phyloP scores from a whole-genome alignment of 2,888 invertebrate genomes.

The Caenorhabditis sp. region DNA sequence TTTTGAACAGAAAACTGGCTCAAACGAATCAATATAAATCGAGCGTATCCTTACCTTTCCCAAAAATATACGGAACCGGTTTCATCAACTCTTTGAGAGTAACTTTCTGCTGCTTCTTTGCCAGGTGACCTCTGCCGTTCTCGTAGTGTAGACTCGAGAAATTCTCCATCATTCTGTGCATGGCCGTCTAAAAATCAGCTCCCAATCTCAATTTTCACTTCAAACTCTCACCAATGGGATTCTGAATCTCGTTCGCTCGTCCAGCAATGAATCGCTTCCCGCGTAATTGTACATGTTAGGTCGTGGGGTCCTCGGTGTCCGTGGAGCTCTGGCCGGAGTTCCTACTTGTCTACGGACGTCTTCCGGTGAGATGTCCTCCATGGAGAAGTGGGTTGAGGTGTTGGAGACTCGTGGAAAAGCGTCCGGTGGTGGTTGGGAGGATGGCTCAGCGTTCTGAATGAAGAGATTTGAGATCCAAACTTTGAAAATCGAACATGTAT shows the following conservation, averaged over 20 bases:
- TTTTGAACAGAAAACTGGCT: too few relatives aligned
- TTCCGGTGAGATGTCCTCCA: too few relatives aligned
- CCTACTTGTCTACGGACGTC: too few relatives aligned
- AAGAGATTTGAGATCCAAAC: too few relatives aligned
- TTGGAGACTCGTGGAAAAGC: too few relatives aligned
- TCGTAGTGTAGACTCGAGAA: conserved; percentile 30
- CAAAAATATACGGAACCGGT: background rate
- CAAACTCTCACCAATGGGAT: conserved; percentile 13
- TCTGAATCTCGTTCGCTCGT: background rate
- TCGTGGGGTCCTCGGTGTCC: background rate
- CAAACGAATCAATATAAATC: background rate
- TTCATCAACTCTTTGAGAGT: conserved; percentile 8
- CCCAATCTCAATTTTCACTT: background rate
- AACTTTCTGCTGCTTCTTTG: background rate
- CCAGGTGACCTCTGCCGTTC: background rate
- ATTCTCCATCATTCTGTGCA: conserved; percentile 39
- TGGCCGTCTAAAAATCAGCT: conserved; percentile 28
- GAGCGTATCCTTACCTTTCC: background rate
- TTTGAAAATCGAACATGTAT: too few relatives aligned
- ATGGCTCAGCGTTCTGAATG: too few relatives aligned
- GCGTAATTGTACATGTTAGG: background rate
- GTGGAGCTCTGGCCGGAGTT: too few relatives aligned
- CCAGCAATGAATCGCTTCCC: background rate
- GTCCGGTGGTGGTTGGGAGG: too few relatives aligned
- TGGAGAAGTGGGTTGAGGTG: too few relatives aligned